Evolutionary conservation across 2,888 invertebrate species (phyloP).

Genomic region (Drosophila atripex): DNA sequence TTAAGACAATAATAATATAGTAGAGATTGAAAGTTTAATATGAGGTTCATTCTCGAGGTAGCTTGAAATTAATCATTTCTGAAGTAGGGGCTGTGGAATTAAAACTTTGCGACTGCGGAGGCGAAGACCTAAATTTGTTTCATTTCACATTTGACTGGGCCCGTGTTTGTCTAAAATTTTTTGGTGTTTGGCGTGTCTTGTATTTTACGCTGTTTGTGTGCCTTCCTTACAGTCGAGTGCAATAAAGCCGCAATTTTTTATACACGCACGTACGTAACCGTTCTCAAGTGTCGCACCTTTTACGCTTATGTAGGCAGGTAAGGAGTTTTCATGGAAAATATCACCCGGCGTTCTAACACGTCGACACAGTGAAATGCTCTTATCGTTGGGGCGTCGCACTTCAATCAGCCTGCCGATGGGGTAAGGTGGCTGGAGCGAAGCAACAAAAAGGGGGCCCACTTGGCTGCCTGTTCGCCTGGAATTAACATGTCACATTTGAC

Average conservation of each 20-base stretch:
- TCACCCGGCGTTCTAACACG: slow-evolving; percentile 40
- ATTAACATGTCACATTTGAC: slow-evolving; percentile 80
- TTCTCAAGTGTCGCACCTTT: slow-evolving; percentile 69
- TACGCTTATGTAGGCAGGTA: slow-evolving; percentile 62
- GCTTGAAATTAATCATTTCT: slow-evolving; percentile 26
- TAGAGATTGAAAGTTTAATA: not conserved
- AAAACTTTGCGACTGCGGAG: slow-evolving; percentile 25
- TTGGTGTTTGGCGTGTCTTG: slow-evolving; percentile 9
- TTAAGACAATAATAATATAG: not conserved
- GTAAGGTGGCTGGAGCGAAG: slow-evolving; percentile 33
- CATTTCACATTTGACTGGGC: slow-evolving; percentile 46
- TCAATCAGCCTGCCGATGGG: slow-evolving; percentile 55
- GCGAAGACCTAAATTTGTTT: slow-evolving; percentile 35
- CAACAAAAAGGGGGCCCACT: slow-evolving; percentile 18
- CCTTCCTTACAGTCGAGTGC: slow-evolving; percentile 36
- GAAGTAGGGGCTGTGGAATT: slow-evolving; percentile 23
- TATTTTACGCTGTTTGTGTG: slow-evolving; percentile 29
- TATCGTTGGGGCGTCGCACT: slow-evolving; percentile 71
- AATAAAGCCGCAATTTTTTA: slow-evolving; percentile 60
- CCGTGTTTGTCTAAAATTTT: slow-evolving; percentile 35
- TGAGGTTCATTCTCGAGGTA: not conserved
- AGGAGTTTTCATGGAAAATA: slow-evolving; percentile 63
- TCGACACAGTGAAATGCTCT: slow-evolving; percentile 69
- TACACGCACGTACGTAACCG: slow-evolving; percentile 26
- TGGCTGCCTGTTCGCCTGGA: slow-evolving; percentile 66